Evolutionary conservation across 2,888 invertebrate genomes (phyloP).

Genomic region (Automeris io): DNA sequence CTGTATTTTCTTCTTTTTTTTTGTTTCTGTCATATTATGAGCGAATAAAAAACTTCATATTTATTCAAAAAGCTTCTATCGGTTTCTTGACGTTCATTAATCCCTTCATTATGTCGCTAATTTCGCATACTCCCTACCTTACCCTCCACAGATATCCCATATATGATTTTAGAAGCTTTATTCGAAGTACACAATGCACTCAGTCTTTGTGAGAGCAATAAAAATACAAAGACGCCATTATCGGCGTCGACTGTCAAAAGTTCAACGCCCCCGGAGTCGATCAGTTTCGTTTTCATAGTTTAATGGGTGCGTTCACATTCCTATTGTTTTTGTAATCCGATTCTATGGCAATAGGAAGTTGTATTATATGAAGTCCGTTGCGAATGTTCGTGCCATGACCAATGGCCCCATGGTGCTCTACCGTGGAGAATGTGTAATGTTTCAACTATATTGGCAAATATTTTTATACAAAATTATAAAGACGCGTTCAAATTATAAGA

Average conservation of each 20-base stretch:
- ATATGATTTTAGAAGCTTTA: too few relatives aligned
- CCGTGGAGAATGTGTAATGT: not conserved
- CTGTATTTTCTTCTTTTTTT: too few relatives aligned
- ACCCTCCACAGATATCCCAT: too few relatives aligned
- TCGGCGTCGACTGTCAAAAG: conserved; percentile 50
- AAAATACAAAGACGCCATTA: conserved; percentile 18
- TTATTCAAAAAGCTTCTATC: too few relatives aligned
- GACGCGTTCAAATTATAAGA: too few relatives aligned
- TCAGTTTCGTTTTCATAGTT: conserved; percentile 60
- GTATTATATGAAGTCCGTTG: conserved; percentile 24
- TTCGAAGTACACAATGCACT: too few relatives aligned
- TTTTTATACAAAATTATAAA: not conserved
- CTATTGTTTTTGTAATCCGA: conserved; percentile 65
- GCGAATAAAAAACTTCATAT: too few relatives aligned
- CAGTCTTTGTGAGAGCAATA: not conserved
- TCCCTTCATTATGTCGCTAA: too few relatives aligned
- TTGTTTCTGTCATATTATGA: too few relatives aligned
- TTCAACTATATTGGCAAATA: not conserved
- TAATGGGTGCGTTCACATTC: conserved; percentile 64
- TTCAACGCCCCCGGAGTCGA: conserved; percentile 36
- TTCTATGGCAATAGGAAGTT: conserved; percentile 50
- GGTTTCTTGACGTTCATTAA: too few relatives aligned
- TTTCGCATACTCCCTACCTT: too few relatives aligned
- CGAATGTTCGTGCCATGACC: conserved; percentile 10
- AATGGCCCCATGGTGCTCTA: not conserved